These are phyloP conservation scores for Cladopsammia gracilis DNA, from an alignment of 64 coral and sea anemone genomes.

Conservation along the genomic window DNA sequence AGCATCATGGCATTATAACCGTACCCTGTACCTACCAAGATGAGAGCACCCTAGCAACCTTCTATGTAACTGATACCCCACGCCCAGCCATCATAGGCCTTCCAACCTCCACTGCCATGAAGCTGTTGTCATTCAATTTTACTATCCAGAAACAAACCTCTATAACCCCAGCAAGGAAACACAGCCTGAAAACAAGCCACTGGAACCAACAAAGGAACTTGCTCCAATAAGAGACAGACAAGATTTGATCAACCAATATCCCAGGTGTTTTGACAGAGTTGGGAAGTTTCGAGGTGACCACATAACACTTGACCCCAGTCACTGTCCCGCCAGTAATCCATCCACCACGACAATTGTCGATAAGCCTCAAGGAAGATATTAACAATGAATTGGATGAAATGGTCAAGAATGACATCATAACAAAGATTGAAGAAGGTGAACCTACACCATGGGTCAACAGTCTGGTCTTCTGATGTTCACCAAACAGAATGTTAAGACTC, in stretches of 20 bases:
- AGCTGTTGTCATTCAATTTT: conserved; percentile 36
- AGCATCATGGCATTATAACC: conserved; percentile 30
- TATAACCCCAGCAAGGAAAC: background rate
- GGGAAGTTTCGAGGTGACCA: conserved; percentile 55
- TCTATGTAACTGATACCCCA: conserved; percentile 54
- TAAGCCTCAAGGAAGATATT: conserved; percentile 49
- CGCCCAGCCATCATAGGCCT: conserved; percentile 25
- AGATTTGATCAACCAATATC: conserved; percentile 33
- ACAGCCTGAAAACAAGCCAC: background rate
- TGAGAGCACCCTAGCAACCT: background rate
- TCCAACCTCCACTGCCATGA: conserved; percentile 3
- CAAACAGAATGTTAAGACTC: conserved; percentile 42
- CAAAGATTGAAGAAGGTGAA: conserved; percentile 50
- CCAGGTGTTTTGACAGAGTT: conserved; percentile 49
- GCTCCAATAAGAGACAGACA: background rate
- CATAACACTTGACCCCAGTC: conserved; percentile 37
- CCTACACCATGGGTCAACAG: conserved; percentile 60
- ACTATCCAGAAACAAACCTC: conserved; percentile 9
- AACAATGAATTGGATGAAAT: conserved; percentile 28
- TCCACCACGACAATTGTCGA: conserved; percentile 8
- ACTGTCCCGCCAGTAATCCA: conserved; percentile 48
- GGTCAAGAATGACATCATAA: conserved; percentile 39
- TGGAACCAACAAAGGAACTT: background rate
- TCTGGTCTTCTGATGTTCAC: conserved; percentile 30
- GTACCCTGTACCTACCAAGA: conserved; percentile 25